Evolutionary conservation across 1,140 invertebrate species (phyloP).

Genomic region (Paramacrobiotus metropolitanus): DNA sequence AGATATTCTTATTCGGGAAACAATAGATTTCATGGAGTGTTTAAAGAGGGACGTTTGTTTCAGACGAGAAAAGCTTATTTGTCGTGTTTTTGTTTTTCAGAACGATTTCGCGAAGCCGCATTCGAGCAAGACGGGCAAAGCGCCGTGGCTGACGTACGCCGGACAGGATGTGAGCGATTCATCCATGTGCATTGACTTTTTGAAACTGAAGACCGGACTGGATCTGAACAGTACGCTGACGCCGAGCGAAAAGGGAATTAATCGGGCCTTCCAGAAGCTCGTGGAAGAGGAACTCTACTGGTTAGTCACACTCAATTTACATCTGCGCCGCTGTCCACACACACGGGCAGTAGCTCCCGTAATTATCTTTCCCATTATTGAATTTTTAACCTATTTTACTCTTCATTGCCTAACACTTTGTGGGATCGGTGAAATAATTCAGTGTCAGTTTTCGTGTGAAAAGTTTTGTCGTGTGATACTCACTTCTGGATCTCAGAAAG

Average conservation of each 20-base stretch:
- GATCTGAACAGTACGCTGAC: conserved; percentile 16
- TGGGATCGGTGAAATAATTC: too few relatives aligned
- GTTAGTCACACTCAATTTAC: conserved; percentile 12
- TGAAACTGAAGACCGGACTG: conserved; percentile 15
- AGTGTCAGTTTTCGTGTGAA: too few relatives aligned
- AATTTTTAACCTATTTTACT: too few relatives aligned
- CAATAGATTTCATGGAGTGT: too few relatives aligned
- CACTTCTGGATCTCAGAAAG: too few relatives aligned
- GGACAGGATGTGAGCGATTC: conserved; percentile 24
- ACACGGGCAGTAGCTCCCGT: background rate
- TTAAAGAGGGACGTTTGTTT: too few relatives aligned
- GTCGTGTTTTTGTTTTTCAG: too few relatives aligned
- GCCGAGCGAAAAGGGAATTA: conserved; percentile 14
- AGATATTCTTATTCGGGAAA: too few relatives aligned
- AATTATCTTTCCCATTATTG: too few relatives aligned
- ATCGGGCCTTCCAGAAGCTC: conserved; percentile 20
- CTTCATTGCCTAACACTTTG: too few relatives aligned
- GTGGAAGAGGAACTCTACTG: conserved; percentile 24
- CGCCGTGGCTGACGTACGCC: conserved; percentile 27
- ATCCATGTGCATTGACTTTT: conserved; percentile 23
- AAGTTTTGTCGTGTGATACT: too few relatives aligned
- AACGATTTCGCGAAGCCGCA: conserved; percentile 15
- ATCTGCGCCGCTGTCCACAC: background rate
- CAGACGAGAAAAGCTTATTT: too few relatives aligned
- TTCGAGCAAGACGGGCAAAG: conserved; percentile 18